Base-by-base conservation (phyloP, 2,888 invertebrate genomes). In the Sinotaia quadrata region DNA sequence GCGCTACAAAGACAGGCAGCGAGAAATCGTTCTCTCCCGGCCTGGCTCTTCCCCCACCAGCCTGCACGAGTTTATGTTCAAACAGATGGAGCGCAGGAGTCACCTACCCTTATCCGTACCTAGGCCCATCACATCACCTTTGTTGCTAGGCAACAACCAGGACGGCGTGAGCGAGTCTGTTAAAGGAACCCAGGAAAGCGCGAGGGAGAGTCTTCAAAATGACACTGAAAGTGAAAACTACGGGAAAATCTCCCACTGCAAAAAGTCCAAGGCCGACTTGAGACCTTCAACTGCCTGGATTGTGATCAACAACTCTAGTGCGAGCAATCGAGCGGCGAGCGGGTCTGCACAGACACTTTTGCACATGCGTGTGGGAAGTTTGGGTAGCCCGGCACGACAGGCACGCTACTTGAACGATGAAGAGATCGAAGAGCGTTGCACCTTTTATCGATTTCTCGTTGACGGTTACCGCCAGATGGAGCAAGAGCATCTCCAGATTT, bases 331-430 rank as follows among this genome's bases (percentile, higher is more conserved):
- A 56, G 29, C 5, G n/a, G 29, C 18, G 34, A 12, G 18, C n/a
- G 24, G 18, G 37, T 34, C 5, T 31, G 41, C 44, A 49, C 12
- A 15, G 31, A 8, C 44, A 59, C 52, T 67, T 10, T 33, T 52
- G 52, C 58, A 52, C 52, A 29, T 52, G 51, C 31, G 67, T 15
- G 59, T 37, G 4, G 67, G 51, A 12, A 49, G 37, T 15, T 31
- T 49, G 52, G 63, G 58, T 3, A 51, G 34, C 4, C 62, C 37
- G 33, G 63, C 49, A 41, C 57, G 51, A 15, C 71, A 74, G 54
- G 54, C 71, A 18, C 63, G 71, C 3, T 74, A 74, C 61, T 59
- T 69, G 10, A 68, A 71, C 21, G 71, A 74, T 18, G 74, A 74
- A 24, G 74, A 74, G 47, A 67, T 74, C 15, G 63, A 65, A 18